Evolutionary conservation across 1,140 invertebrate genomes (phyloP).

Genomic region (Papilio polyxenes): DNA sequence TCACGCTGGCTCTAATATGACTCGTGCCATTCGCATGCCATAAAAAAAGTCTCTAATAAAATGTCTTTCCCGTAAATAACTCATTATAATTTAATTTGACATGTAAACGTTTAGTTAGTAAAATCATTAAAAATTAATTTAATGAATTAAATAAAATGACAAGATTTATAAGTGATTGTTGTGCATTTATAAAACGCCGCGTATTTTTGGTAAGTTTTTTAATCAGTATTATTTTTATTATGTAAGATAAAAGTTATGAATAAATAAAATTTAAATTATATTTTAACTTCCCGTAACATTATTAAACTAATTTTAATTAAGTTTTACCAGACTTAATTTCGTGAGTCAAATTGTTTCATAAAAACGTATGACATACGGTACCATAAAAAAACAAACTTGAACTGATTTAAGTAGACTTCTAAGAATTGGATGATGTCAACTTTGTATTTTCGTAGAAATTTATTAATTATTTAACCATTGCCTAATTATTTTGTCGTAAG

Average conservation of each 20-base stretch:
- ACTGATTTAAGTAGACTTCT: slow-evolving; percentile 45
- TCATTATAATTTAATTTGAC: slow-evolving; percentile 30
- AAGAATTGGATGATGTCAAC: slow-evolving; percentile 58
- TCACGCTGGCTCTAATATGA: slow-evolving; percentile 30
- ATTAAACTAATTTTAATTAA: not conserved
- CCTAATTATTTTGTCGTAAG: slow-evolving; percentile 41
- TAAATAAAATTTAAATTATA: not conserved
- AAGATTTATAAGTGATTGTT: slow-evolving; percentile 53
- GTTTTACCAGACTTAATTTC: not conserved
- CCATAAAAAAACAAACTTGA: slow-evolving; percentile 24
- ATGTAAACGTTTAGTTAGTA: slow-evolving; percentile 36
- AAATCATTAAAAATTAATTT: slow-evolving; percentile 37
- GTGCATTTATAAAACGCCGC: slow-evolving; percentile 58
- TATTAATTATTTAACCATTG: slow-evolving; percentile 48
- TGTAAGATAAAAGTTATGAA: not conserved
- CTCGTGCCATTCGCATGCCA: slow-evolving; percentile 11
- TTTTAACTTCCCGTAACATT: not conserved
- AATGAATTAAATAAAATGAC: slow-evolving; percentile 48
- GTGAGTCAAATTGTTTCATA: not conserved
- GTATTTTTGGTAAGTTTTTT: slow-evolving; percentile 65
- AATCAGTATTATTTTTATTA: slow-evolving; percentile 1
- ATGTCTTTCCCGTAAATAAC: slow-evolving; percentile 38
- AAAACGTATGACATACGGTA: not conserved
- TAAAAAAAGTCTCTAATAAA: slow-evolving; percentile 47
- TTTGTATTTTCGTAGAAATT: slow-evolving; percentile 37